Percentiles rank a stretch among this genome's conserved stretches.
Conservation (phyloP, 2,797 vertebrate species). For the Poliocrania exsul region DNA sequence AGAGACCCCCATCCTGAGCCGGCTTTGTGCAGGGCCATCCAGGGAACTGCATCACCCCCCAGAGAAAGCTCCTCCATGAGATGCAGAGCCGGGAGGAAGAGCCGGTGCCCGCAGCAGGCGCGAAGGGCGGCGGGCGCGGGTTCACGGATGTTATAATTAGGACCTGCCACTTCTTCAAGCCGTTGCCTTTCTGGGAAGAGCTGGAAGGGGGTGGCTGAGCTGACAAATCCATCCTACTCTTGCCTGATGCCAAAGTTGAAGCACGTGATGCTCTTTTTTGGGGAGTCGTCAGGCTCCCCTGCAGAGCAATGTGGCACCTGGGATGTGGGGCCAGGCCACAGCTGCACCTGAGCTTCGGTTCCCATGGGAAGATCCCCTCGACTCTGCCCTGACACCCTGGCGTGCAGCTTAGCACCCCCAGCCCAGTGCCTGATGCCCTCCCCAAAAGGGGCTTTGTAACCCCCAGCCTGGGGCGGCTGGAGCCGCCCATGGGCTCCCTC, state of each 20-base stretch:
- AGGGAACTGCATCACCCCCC: background rate
- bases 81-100: background rate
- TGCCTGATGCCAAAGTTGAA: conserved; percentile 59
- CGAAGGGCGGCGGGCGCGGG: background rate
- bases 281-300: background rate
- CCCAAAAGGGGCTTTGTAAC: background rate
- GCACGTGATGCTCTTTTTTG: conserved; percentile 32
- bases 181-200: conserved; percentile 57
- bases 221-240: conserved; percentile 64
- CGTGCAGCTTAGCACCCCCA: background rate
- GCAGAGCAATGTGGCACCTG: background rate
- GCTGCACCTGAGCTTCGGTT: background rate
- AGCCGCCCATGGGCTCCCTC: rapidly evolving
- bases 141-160: conserved; percentile 27
- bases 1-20: background rate
- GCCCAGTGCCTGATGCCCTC: background rate
- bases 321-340: rapidly evolving
- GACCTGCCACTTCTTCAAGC: conserved; percentile 52
- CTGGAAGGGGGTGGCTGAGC: conserved; percentile 64
- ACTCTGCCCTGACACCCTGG: rapidly evolving
- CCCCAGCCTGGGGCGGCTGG: background rate
- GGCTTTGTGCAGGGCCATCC: background rate
- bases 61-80: background rate
- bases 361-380: background rate
- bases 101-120: background rate